These are phyloP conservation scores for Phragmatobia fuliginosa DNA, from an alignment of 2,888 invertebrate species.

Conservation along the genomic window DNA sequence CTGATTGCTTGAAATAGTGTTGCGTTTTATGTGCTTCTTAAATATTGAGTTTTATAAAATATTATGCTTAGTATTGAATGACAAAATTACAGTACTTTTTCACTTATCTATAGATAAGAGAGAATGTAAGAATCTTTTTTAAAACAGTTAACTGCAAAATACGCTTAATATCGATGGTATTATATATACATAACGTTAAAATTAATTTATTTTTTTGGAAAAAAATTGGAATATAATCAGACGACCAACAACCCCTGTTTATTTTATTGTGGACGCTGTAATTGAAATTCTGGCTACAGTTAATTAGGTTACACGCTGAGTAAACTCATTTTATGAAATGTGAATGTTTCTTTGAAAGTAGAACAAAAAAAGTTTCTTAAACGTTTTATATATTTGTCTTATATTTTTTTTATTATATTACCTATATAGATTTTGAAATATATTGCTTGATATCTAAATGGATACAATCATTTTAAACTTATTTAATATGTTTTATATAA, in stretches of 20 bases:
- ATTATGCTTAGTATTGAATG: no score
- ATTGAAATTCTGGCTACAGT: not conserved
- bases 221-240: not conserved
- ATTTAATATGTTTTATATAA: no score
- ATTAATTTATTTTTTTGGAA: not conserved
- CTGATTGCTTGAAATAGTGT: not conserved
- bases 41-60: not conserved
- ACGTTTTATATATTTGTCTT: not conserved
- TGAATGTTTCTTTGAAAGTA: not conserved
- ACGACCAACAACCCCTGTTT: not conserved
- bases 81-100: no score
- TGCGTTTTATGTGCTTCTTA: not conserved
- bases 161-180: not conserved
- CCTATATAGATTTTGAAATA: not conserved
- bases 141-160: not conserved
- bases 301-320: constrained; percentile 9
- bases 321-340: constrained; percentile 12
- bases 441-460: not conserved
- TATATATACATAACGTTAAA: not conserved
- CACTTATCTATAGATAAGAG: not conserved
- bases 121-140: not conserved
- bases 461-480: not conserved
- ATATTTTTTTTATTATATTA: not conserved
- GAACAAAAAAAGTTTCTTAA: not conserved
- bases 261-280: not conserved